These are phyloP conservation scores for Rhinichthys osculus DNA, from an alignment of 2,797 vertebrate species.

Conservation along the genomic window DNA sequence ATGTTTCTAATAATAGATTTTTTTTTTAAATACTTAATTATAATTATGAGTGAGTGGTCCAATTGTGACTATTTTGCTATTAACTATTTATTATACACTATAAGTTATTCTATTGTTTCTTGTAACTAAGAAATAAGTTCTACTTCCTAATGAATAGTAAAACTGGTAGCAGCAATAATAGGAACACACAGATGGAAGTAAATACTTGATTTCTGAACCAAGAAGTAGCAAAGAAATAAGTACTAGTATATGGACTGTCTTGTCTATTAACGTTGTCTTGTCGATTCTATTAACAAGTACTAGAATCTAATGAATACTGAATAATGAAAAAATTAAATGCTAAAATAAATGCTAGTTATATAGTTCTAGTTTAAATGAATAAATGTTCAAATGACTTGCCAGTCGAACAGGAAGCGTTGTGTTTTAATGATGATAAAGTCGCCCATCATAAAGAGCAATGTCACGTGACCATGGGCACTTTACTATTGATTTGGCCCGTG, in stretches of 20 bases:
- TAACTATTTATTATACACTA: neutral
- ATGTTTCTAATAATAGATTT: neutral
- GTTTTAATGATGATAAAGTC: constrained; percentile 10
- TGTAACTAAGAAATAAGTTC: neutral
- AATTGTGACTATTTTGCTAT: neutral
- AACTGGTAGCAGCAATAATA: neutral
- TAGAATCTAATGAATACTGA: neutral
- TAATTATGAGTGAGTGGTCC: neutral
- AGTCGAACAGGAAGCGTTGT: neutral
- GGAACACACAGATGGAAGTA: neutral
- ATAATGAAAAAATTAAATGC: neutral
- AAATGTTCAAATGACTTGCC: constrained; percentile 9
- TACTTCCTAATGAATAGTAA: neutral
- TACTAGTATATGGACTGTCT: neutral
- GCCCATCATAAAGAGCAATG: constrained; percentile 32
- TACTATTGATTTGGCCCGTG: constrained; percentile 39
- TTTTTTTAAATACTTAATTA: neutral
- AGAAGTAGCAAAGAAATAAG: neutral
- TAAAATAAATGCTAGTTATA: neutral
- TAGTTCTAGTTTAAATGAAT: constrained; percentile 1
- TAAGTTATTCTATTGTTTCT: neutral
- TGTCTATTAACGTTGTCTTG: neutral
- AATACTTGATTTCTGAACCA: neutral
- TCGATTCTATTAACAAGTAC: neutral
- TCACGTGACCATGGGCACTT: constrained; percentile 40